These are phyloP conservation scores for Antheraea mylitta DNA, from an alignment of 1,140 invertebrate genomes.

Conservation along the genomic window DNA sequence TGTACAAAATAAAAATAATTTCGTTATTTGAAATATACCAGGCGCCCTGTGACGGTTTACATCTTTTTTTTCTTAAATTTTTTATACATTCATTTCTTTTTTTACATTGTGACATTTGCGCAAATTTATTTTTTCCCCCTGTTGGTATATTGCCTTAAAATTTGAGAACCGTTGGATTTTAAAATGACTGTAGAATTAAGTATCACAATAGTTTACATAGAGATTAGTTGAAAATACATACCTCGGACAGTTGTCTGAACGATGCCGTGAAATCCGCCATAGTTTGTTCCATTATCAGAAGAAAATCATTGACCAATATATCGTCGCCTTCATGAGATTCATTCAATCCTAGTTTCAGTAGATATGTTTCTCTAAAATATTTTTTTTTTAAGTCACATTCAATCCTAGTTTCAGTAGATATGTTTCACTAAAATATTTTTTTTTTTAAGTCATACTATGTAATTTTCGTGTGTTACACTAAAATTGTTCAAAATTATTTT, in stretches of 20 bases:
- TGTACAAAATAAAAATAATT: no score
- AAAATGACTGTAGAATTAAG: background rate
- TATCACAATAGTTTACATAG: background rate
- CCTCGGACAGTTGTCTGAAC: slow-evolving; percentile 80
- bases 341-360: slow-evolving; percentile 70
- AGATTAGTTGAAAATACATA: slow-evolving; percentile 15
- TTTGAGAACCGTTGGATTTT: no score
- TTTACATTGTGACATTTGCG: no score
- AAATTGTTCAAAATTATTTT: no score
- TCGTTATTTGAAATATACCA: no score
- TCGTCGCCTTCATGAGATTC: slow-evolving; percentile 51
- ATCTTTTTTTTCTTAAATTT: no score
- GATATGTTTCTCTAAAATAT: slow-evolving; percentile 43
- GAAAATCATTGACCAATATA: slow-evolving; percentile 71
- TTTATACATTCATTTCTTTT: no score
- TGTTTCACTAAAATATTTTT: slow-evolving; percentile 33
- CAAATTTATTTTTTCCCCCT: no score
- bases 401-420: slow-evolving; percentile 73
- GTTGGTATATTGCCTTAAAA: no score
- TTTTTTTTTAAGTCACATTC: background rate
- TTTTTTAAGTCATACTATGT: background rate
- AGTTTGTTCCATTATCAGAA: slow-evolving; percentile 80
- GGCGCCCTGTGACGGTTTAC: no score
- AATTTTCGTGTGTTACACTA: no score
- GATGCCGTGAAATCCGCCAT: slow-evolving; percentile 82